Evolutionary conservation across 1,140 invertebrate genomes (phyloP).

Genomic region (Cydia amplana): DNA sequence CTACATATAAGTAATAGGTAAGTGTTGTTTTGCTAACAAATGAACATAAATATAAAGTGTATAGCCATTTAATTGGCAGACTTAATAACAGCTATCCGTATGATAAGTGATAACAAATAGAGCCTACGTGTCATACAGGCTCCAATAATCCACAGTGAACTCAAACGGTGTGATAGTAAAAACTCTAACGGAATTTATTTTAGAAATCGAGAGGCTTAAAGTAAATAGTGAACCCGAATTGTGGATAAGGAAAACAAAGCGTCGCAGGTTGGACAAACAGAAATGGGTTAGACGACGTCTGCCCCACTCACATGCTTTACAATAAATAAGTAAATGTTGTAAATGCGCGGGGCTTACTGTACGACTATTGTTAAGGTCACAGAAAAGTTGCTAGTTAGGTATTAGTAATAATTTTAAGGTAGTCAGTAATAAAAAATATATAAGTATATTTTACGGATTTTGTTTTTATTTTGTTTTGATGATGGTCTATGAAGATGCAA

Average conservation of each 20-base stretch:
- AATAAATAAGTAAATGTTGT: slow-evolving; percentile 32
- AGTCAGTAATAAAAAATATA: too few relatives aligned
- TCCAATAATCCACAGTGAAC: neutral
- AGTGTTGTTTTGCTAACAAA: too few relatives aligned
- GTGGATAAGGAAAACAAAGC: slow-evolving; percentile 48
- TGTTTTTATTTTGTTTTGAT: too few relatives aligned
- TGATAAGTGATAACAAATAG: too few relatives aligned
- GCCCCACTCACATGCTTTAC: slow-evolving; percentile 7
- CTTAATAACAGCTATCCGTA: too few relatives aligned
- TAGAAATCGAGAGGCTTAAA: slow-evolving; percentile 41
- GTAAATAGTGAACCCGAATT: slow-evolving; percentile 44
- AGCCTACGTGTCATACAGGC: neutral
- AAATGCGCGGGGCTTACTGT: neutral
- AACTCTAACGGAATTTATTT: slow-evolving; percentile 42
- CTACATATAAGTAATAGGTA: too few relatives aligned
- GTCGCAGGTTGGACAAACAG: slow-evolving; percentile 37
- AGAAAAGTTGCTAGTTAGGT: too few relatives aligned
- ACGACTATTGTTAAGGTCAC: neutral
- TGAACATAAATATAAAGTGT: too few relatives aligned
- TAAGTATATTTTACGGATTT: too few relatives aligned
- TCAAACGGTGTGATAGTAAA: neutral
- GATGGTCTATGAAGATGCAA: too few relatives aligned
- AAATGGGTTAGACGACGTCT: slow-evolving; percentile 33
- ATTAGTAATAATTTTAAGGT: too few relatives aligned
- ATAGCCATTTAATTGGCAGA: too few relatives aligned